Evolutionary conservation across 2,888 invertebrate species (phyloP).

Genomic region (Diarsia mendica): DNA sequence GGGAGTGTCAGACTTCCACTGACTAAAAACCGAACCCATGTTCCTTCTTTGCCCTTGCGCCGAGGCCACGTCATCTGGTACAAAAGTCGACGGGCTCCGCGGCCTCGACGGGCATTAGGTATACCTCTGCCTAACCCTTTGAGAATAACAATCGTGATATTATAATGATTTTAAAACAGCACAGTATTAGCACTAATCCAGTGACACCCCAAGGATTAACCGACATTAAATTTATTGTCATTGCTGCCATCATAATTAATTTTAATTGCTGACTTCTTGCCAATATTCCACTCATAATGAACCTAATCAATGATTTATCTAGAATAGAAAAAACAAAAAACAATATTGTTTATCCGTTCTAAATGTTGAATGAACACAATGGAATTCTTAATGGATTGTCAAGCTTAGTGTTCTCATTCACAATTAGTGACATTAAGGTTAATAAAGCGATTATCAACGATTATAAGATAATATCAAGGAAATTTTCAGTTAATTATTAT

Average conservation of each 20-base stretch:
- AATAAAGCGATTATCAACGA: slow-evolving; percentile 42
- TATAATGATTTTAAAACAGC: background rate
- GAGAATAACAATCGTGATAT: background rate
- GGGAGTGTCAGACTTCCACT: too few relatives aligned
- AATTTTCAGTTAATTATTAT: slow-evolving; percentile 34
- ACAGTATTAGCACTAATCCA: background rate
- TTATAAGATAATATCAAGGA: slow-evolving; percentile 14
- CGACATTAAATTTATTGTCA: slow-evolving; percentile 2
- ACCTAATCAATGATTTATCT: slow-evolving; percentile 32
- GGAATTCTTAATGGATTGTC: slow-evolving; percentile 20
- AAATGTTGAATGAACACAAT: slow-evolving; percentile 49
- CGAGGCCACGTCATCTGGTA: too few relatives aligned
- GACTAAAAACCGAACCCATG: too few relatives aligned
- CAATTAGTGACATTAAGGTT: slow-evolving; percentile 44
- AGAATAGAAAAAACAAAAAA: slow-evolving; percentile 7
- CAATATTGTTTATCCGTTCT: slow-evolving; percentile 14
- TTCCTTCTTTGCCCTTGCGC: too few relatives aligned
- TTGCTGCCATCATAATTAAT: background rate
- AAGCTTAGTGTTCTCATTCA: slow-evolving; percentile 23
- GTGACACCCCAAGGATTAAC: slow-evolving; percentile 27
- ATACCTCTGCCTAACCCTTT: too few relatives aligned
- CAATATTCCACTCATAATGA: slow-evolving; percentile 31
- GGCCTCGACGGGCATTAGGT: too few relatives aligned
- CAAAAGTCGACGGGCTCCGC: too few relatives aligned
- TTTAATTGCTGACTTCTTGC: slow-evolving; percentile 22